A percentile compares a stretch with the other conserved stretches of the same genome.
Evolutionary conservation across 2,113 vertebrate genomes (phyloP).

Genomic region (Laterallus jamaicensis): DNA sequence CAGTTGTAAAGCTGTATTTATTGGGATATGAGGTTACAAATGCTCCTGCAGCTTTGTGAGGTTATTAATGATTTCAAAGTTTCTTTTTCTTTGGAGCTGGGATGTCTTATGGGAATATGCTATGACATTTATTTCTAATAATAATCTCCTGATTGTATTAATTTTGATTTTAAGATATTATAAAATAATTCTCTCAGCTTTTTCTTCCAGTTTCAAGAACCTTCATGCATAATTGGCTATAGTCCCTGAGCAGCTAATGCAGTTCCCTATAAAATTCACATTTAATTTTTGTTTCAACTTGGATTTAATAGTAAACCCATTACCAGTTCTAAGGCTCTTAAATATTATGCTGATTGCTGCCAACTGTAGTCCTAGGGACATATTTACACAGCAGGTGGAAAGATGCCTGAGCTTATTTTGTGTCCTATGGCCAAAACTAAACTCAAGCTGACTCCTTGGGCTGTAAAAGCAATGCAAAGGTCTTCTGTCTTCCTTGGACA

Average conservation of each 20-base stretch:
- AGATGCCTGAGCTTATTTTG: background rate
- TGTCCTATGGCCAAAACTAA: background rate
- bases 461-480: background rate
- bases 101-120: background rate
- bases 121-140: background rate
- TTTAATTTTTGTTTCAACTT: constrained; percentile 29
- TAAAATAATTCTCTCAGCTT: background rate
- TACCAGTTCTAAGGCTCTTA: background rate
- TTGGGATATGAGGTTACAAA: background rate
- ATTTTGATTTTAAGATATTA: background rate
- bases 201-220: background rate
- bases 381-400: background rate
- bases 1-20: background rate
- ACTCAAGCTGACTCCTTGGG: background rate
- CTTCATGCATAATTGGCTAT: background rate
- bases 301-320: background rate
- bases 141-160: background rate
- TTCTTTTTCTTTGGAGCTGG: background rate
- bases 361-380: background rate
- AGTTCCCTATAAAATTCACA: background rate
- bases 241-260: background rate
- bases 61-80: background rate
- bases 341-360: background rate
- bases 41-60: background rate
- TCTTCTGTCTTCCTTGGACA: background rate